Conservation (phyloP, 1,140 invertebrate genomes). For the Penaeus indicus region DNA sequence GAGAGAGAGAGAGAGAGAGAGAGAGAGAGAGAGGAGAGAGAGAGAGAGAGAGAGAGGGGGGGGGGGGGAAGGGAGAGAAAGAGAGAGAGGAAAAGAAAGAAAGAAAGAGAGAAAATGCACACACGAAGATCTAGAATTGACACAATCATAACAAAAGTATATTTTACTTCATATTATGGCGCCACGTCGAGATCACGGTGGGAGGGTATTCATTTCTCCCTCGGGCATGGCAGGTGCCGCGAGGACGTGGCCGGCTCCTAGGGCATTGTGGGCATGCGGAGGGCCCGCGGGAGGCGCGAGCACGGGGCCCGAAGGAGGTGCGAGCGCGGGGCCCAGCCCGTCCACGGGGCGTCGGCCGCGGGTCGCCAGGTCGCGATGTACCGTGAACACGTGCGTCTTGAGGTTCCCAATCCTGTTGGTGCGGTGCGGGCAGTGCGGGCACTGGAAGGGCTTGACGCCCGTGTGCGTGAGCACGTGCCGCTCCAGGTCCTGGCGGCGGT, state of each 20-base stretch:
- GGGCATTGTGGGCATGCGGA: not conserved
- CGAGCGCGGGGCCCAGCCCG: not conserved
- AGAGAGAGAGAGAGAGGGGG: no score
- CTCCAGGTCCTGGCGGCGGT: slow-evolving; percentile 78
- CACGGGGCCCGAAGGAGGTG: not conserved
- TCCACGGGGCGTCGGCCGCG: not conserved
- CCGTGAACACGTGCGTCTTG: slow-evolving; percentile 57
- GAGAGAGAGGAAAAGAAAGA: not conserved
- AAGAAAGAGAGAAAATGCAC: no score
- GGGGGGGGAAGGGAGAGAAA: not conserved
- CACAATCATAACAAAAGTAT: no score
- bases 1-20: no score
- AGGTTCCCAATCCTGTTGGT: slow-evolving; percentile 62
- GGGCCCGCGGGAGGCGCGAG: not conserved
- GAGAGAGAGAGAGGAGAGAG: no score
- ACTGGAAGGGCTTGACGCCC: slow-evolving; percentile 68
- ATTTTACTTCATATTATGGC: no score
- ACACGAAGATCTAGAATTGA: no score
- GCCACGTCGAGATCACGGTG: not conserved
- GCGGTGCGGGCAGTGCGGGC: slow-evolving; percentile 68
- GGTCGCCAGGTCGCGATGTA: slow-evolving; percentile 47
- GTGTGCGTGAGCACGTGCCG: slow-evolving; percentile 76
- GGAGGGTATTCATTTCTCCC: not conserved
- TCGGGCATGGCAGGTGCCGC: not conserved
- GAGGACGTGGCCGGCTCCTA: not conserved